Evolutionary conservation across 2,888 invertebrate species (phyloP).

Genomic region (Helleia helle): DNA sequence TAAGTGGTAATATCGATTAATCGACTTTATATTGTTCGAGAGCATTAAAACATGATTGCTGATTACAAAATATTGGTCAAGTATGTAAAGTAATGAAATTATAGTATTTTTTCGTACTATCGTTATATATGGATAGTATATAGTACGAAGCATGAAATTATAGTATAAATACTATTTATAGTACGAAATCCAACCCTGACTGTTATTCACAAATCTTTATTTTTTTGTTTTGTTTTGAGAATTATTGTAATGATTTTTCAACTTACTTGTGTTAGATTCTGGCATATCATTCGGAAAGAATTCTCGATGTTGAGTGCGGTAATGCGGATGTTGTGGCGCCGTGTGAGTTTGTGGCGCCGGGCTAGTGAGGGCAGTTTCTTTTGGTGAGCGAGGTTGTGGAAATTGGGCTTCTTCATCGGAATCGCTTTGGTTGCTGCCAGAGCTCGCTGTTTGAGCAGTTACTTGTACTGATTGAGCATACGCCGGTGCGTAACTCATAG

Average conservation of each 20-base stretch:
- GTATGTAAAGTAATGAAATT: no score
- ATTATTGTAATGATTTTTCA: neutral
- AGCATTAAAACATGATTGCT: no score
- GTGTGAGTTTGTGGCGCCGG: constrained; percentile 54
- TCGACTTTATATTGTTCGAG: no score
- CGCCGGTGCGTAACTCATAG: constrained; percentile 48
- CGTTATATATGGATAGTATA: no score
- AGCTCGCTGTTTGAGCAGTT: constrained; percentile 66
- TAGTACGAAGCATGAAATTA: no score
- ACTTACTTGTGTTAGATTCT: constrained; percentile 91
- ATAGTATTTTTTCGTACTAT: no score
- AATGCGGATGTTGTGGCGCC: constrained; percentile 55
- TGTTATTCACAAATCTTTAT: no score
- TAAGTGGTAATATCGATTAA: no score
- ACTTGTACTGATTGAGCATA: constrained; percentile 52
- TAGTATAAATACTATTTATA: no score
- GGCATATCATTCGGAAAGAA: constrained; percentile 87
- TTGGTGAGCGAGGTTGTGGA: constrained; percentile 76
- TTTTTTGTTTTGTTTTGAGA: no score
- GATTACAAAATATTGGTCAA: no score
- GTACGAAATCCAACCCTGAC: no score
- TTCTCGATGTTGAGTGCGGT: constrained; percentile 71
- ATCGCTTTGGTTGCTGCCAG: constrained; percentile 85
- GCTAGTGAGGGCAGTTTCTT: constrained; percentile 49
- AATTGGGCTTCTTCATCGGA: constrained; percentile 84